Evolutionary conservation across 2,888 invertebrate genomes (phyloP).

Genomic region (Imbricaverruca yamaguchii): DNA sequence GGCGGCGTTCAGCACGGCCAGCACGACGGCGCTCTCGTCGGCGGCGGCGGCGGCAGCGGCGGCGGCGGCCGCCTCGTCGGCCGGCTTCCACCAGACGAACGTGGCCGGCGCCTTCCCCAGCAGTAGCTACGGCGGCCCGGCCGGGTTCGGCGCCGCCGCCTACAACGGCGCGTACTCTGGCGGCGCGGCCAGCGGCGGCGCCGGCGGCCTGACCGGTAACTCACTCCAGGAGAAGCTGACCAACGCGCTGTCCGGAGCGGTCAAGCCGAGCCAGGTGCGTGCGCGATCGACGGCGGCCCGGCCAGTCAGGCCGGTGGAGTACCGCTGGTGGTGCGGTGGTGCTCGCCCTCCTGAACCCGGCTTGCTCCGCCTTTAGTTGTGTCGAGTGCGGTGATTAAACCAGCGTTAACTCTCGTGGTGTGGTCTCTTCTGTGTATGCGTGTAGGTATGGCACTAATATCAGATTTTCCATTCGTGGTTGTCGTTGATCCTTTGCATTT

Average conservation of each 20-base stretch:
- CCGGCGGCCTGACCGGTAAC: background rate
- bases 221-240: constrained; percentile 13
- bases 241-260: background rate
- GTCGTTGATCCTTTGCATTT: no score
- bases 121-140: background rate
- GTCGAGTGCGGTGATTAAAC: no score
- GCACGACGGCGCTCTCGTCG: background rate
- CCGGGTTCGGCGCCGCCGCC: background rate
- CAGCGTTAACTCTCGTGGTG: no score
- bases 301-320: background rate
- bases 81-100: background rate
- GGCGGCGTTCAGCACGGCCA: background rate
- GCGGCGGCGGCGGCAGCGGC: background rate
- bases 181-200: background rate
- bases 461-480: no score
- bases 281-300: background rate
- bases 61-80: background rate
- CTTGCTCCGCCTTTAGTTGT: no score
- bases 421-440: no score
- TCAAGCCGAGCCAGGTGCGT: background rate
- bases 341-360: no score
- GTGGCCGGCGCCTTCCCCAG: background rate
- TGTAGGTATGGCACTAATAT: no score
- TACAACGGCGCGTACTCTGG: background rate
- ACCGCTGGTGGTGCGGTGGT: background rate